A percentile compares a stretch with the other conserved stretches of the same genome.
phyloP scores from a whole-genome alignment of 1,140 invertebrate species.

The Drosophila sproati region DNA sequence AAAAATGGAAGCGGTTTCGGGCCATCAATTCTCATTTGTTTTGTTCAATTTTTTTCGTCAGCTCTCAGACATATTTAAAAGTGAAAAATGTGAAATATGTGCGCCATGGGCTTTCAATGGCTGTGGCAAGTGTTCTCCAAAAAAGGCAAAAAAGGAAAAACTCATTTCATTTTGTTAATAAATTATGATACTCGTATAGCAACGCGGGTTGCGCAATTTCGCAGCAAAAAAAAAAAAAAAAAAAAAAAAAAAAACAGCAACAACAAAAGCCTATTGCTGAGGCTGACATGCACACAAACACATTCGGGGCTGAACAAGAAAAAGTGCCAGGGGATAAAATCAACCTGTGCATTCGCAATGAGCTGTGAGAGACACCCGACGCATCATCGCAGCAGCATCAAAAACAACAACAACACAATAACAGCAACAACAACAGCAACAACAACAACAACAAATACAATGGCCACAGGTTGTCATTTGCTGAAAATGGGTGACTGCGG shows the following conservation, averaged over 20 bases:
- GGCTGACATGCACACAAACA: slow-evolving; percentile 42
- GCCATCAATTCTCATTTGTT: slow-evolving; percentile 19
- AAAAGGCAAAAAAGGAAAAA: slow-evolving; percentile 54
- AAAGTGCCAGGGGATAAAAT: slow-evolving; percentile 79
- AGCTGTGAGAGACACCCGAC: slow-evolving; percentile 65
- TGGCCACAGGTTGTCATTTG: slow-evolving; percentile 57
- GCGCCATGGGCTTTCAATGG: slow-evolving; percentile 63
- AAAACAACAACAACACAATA: slow-evolving; percentile 3
- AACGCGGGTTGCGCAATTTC: slow-evolving; percentile 73
- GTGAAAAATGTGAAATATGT: slow-evolving; percentile 73
- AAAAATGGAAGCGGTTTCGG: slow-evolving; percentile 9
- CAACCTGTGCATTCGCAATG: slow-evolving; percentile 84
- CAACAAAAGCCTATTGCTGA: slow-evolving; percentile 42
- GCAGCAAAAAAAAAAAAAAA: slow-evolving; percentile 43
- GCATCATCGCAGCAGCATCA: slow-evolving; percentile 42
- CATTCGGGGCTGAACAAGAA: slow-evolving; percentile 54
- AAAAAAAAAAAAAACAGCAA: slow-evolving; percentile 1
- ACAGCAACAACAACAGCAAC: not conserved
- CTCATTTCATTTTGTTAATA: slow-evolving; percentile 76
- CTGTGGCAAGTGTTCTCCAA: slow-evolving; percentile 13
- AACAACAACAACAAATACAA: slow-evolving; percentile 20
- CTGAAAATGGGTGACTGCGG: slow-evolving; percentile 41
- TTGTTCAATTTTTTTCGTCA: slow-evolving; percentile 32
- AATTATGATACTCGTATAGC: slow-evolving; percentile 74
- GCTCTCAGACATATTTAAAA: slow-evolving; percentile 55